A percentile compares a stretch with the other conserved stretches of the same genome.
phyloP scores from a whole-genome alignment of 2,797 vertebrate species.

The Petrocephalus sullivani region DNA sequence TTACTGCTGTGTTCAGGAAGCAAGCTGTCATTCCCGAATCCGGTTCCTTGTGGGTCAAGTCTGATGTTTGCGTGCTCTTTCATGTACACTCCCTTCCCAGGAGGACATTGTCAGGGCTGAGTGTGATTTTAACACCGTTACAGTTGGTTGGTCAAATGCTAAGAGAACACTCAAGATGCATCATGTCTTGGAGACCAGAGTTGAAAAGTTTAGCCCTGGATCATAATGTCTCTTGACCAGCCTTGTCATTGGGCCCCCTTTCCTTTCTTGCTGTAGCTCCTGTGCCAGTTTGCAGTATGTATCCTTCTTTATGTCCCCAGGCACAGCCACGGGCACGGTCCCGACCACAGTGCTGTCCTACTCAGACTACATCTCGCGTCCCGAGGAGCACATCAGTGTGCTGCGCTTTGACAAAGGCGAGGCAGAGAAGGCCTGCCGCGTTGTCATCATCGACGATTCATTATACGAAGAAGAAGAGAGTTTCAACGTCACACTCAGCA shows the following conservation, averaged over 20 bases:
- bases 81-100: neutral
- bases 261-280: neutral
- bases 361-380: conserved; percentile 88
- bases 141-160: neutral
- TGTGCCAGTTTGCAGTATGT: conserved; percentile 9
- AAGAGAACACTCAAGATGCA: neutral
- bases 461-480: conserved; percentile 81
- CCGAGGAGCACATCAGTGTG: conserved; percentile 79
- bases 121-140: neutral
- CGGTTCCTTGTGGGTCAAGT: neutral
- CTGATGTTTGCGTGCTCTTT: neutral
- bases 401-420: conserved; percentile 79
- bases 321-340: conserved; percentile 78
- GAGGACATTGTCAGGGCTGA: neutral
- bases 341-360: conserved; percentile 83
- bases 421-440: conserved; percentile 71
- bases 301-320: conserved; percentile 48
- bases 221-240: neutral
- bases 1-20: neutral
- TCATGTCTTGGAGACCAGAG: neutral
- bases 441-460: conserved; percentile 87
- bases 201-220: neutral
- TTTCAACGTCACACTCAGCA: conserved; percentile 79
- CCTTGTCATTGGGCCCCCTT: neutral
- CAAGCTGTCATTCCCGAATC: neutral